Evolutionary conservation across 2,888 invertebrate species (phyloP).

Genomic region (Yponomeuta plumbellus): DNA sequence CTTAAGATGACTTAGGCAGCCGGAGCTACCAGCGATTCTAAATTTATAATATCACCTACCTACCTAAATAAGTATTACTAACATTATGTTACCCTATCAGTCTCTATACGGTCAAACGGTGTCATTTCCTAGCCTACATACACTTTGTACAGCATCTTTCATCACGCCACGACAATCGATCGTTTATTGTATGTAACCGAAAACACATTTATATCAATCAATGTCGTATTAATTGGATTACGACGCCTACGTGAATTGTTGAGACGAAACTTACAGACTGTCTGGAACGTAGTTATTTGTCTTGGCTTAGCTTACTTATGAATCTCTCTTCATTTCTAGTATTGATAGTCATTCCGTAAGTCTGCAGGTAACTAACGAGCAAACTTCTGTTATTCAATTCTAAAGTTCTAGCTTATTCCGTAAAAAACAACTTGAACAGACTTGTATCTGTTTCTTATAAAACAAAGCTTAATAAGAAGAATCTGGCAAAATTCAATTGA

Average conservation of each 20-base stretch:
- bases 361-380: not conserved
- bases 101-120: too few relatives aligned
- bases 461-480: too few relatives aligned
- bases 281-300: not conserved
- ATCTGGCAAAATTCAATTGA: too few relatives aligned
- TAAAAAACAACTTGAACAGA: too few relatives aligned
- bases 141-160: conserved; percentile 5
- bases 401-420: too few relatives aligned
- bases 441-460: too few relatives aligned
- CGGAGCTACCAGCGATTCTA: too few relatives aligned
- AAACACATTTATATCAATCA: conserved; percentile 68
- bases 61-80: too few relatives aligned
- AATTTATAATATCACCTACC: too few relatives aligned
- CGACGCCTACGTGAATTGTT: conserved; percentile 54
- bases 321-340: not conserved
- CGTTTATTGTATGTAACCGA: not conserved
- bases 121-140: too few relatives aligned
- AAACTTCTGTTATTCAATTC: not conserved
- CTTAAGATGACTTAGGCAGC: too few relatives aligned
- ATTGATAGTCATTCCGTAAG: not conserved
- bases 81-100: too few relatives aligned
- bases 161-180: conserved; percentile 14
- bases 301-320: not conserved
- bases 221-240: conserved; percentile 73
- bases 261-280: not conserved